These are phyloP conservation scores for Mixornis gularis DNA, from an alignment of 2,113 vertebrate genomes.

Conservation along the genomic window DNA sequence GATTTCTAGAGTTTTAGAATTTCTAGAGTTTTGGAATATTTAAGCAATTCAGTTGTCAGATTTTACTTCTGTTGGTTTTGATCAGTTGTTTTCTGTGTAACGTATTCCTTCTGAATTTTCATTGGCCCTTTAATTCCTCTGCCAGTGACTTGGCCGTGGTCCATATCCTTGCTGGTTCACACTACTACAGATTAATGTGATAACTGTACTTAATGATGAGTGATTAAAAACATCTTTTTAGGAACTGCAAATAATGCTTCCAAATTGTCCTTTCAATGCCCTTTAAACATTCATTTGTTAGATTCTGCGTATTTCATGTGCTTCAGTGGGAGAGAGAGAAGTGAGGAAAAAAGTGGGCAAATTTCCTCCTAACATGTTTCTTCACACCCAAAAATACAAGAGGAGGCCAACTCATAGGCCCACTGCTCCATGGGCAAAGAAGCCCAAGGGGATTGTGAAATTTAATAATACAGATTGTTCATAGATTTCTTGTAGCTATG, in stretches of 20 bases:
- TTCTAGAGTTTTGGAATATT: neutral
- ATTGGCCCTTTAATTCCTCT: neutral
- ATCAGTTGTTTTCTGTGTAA: neutral
- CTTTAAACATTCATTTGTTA: neutral
- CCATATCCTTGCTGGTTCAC: neutral
- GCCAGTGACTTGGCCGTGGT: neutral
- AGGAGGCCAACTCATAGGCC: neutral
- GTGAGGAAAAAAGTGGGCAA: neutral
- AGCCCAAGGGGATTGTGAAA: neutral
- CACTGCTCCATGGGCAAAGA: neutral
- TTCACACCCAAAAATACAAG: neutral
- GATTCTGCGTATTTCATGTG: neutral
- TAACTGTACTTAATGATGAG: slow-evolving; percentile 18
- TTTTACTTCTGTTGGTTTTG: neutral
- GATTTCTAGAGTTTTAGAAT: neutral
- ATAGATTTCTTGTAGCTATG: neutral
- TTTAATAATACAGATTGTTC: neutral
- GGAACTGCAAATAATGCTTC: neutral
- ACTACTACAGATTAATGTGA: neutral
- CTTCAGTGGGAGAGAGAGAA: neutral
- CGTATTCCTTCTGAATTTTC: neutral
- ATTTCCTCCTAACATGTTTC: neutral
- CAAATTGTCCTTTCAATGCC: neutral
- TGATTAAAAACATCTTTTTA: slow-evolving; percentile 32
- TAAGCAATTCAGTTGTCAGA: neutral